Conservation (phyloP, 2,888 invertebrate genomes). For the Drosophila emarginata region DNA sequence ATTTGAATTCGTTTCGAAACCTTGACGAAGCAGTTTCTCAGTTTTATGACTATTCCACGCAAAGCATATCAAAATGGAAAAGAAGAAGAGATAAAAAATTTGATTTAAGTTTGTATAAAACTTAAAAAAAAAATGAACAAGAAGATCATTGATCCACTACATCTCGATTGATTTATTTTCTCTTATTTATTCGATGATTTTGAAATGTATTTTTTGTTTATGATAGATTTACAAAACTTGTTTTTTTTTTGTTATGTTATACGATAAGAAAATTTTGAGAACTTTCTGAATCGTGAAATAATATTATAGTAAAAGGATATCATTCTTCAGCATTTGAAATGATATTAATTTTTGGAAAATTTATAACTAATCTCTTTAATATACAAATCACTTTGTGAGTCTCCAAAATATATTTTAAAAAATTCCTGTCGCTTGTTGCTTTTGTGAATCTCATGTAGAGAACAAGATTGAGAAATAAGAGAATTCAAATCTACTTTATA, state of each 20-base stretch:
- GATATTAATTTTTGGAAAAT: too few species aligned
- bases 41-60: constrained; percentile 18
- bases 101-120: background rate
- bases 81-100: background rate
- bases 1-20: constrained; percentile 60
- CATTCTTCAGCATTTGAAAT: too few species aligned
- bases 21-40: constrained; percentile 47
- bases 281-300: too few species aligned
- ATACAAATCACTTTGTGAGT: too few species aligned
- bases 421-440: too few species aligned
- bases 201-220: background rate
- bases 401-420: too few species aligned
- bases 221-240: background rate
- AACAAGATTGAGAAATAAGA: too few species aligned
- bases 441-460: too few species aligned
- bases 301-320: too few species aligned
- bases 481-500: too few species aligned
- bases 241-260: too few species aligned
- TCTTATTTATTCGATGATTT: background rate
- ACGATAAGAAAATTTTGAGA: background rate
- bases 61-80: background rate
- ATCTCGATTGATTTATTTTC: background rate
- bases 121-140: background rate
- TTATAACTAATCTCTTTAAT: too few species aligned
- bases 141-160: background rate